Percentiles rank a stretch among this genome's conserved stretches.
These are phyloP conservation scores for Okamejei kenojei DNA, from an alignment of 2,797 vertebrate species.

Conservation along the genomic window DNA sequence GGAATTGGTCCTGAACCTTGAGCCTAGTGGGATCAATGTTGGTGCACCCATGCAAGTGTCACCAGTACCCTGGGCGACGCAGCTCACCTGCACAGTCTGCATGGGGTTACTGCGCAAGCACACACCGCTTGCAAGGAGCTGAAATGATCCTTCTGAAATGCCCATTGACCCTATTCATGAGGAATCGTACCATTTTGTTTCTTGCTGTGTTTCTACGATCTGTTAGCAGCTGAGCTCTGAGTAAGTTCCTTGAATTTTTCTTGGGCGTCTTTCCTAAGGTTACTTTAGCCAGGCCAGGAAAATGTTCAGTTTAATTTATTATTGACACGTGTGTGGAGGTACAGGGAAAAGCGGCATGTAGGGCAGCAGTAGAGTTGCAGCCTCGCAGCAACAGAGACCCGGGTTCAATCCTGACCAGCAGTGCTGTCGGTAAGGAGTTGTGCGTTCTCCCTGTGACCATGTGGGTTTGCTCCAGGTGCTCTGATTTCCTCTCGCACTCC, in stretches of 20 bases:
- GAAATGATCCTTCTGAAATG: not conserved
- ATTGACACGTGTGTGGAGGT: too few species aligned
- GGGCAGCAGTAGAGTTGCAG: too few species aligned
- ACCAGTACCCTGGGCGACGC: not conserved
- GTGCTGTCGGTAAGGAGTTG: too few species aligned
- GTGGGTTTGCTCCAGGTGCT: too few species aligned
- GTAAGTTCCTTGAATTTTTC: constrained; percentile 5
- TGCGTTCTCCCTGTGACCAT: too few species aligned
- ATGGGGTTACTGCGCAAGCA: not conserved
- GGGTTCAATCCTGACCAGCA: too few species aligned
- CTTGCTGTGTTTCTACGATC: not conserved
- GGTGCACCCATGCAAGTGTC: not conserved
- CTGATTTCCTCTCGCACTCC: too few species aligned
- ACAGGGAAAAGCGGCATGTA: too few species aligned
- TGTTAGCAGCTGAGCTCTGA: not conserved
- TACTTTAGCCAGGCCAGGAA: not conserved
- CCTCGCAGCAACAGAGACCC: too few species aligned
- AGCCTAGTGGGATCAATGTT: not conserved
- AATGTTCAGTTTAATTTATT: too few species aligned
- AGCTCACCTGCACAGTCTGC: not conserved
- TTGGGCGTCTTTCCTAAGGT: not conserved
- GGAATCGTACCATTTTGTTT: not conserved
- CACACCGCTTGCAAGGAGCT: not conserved
- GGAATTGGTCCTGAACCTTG: too few species aligned
- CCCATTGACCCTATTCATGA: not conserved